Conservation (phyloP, 2,113 vertebrate genomes). For the Melospiza melodia region DNA sequence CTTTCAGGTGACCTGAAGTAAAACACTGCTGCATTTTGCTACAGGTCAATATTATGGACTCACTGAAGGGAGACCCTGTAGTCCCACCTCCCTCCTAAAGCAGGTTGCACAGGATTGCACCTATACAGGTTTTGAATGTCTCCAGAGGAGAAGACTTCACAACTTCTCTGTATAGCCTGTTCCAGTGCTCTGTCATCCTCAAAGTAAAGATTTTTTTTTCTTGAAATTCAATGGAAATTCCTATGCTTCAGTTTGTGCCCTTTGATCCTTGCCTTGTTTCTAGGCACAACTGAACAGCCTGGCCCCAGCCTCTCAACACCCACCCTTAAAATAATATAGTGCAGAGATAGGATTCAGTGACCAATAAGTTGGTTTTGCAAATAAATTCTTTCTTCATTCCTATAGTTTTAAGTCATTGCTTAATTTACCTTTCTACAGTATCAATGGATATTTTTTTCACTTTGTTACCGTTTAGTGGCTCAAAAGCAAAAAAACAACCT, state of each 20-base stretch:
- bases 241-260: not conserved
- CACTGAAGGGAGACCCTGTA: not conserved
- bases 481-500: not conserved
- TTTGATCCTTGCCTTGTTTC: not conserved
- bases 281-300: not conserved
- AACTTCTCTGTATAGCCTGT: not conserved
- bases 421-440: not conserved
- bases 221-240: not conserved
- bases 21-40: not conserved
- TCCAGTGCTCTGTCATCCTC: not conserved
- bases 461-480: not conserved
- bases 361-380: not conserved
- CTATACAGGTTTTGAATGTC: not conserved
- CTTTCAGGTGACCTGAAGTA: not conserved
- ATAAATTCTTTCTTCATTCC: not conserved
- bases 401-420: not conserved
- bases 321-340: not conserved
- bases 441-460: not conserved
- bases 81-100: not conserved
- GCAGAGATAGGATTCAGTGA: not conserved
- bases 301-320: not conserved
- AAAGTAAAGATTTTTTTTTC: not conserved
- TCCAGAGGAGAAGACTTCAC: not conserved
- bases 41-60: not conserved
- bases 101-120: not conserved